These are phyloP conservation scores for Pseudonaja textilis DNA, from an alignment of 2,113 vertebrate genomes.

Conservation along the genomic window DNA sequence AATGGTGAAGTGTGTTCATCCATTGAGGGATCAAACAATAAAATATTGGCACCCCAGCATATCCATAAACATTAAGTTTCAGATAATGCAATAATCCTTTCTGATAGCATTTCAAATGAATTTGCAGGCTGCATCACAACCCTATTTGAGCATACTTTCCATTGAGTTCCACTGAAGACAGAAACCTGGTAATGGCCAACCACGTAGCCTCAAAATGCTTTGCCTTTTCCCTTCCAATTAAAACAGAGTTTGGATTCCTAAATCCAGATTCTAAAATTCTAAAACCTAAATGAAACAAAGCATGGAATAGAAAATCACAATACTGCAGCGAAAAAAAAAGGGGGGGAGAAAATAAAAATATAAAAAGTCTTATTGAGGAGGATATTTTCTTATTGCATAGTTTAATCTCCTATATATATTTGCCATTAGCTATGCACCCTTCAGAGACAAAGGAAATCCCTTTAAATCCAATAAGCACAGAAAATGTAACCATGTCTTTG, in stretches of 20 bases:
- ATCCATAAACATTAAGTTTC: background rate
- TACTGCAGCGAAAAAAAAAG: background rate
- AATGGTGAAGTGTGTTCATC: background rate
- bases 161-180: background rate
- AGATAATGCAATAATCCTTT: background rate
- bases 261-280: background rate
- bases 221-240: background rate
- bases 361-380: background rate
- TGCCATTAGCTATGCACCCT: background rate
- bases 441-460: background rate
- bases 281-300: background rate
- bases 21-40: background rate
- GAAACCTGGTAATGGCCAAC: background rate
- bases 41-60: background rate
- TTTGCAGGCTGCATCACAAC: background rate
- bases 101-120: background rate
- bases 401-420: background rate
- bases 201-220: background rate
- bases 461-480: background rate
- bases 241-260: background rate
- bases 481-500: background rate
- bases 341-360: background rate
- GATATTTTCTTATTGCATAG: background rate
- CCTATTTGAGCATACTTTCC: background rate
- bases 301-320: background rate